Evolutionary conservation across 1,140 invertebrate genomes (phyloP).

Genomic region (Penaeus indicus): DNA sequence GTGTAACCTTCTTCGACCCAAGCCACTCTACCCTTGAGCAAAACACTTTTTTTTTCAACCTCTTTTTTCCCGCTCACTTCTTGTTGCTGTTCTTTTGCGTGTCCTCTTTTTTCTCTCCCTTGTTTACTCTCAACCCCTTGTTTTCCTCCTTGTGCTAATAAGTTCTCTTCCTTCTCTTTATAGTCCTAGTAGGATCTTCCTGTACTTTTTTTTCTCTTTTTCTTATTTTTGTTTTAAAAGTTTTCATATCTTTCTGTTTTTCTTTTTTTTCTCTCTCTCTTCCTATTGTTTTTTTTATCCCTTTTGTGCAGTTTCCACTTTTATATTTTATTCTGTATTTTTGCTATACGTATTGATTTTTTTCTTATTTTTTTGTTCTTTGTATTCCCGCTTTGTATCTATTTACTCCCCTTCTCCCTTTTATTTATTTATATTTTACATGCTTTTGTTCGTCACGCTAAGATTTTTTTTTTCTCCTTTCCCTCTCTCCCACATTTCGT

Average conservation of each 20-base stretch:
- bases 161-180: neutral
- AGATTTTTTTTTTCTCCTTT: neutral
- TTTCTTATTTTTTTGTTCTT: too few relatives aligned
- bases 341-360: too few relatives aligned
- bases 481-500: neutral
- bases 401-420: neutral
- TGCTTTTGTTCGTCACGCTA: neutral
- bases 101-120: neutral
- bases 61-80: neutral
- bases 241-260: neutral
- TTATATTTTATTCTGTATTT: neutral
- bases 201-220: too few relatives aligned
- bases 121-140: too few relatives aligned
- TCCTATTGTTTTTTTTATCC: neutral
- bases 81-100: neutral
- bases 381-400: neutral
- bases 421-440: neutral
- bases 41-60: too few relatives aligned
- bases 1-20: neutral
- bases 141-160: too few relatives aligned
- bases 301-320: neutral
- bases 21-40: too few relatives aligned
- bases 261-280: neutral
- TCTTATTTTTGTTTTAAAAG: too few relatives aligned
- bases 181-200: neutral